Evolutionary conservation across 2,113 vertebrate genomes (phyloP).

Genomic region (Aegithalos caudatus): DNA sequence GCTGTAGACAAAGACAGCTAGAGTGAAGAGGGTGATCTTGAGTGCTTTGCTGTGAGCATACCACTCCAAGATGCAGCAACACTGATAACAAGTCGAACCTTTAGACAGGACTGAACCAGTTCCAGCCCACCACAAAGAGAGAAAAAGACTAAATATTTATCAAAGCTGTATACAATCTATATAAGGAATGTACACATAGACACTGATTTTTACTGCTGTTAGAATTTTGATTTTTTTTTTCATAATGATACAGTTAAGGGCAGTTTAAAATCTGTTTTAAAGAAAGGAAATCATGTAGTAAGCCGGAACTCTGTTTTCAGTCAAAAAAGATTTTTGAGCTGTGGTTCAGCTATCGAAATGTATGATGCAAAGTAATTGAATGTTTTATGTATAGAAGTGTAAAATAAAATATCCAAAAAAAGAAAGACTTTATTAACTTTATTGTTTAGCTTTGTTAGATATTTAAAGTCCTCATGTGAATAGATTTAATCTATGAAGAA

Average conservation of each 20-base stretch:
- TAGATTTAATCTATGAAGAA: background rate
- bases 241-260: background rate
- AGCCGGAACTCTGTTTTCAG: background rate
- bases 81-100: background rate
- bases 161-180: background rate
- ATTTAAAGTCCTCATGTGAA: background rate
- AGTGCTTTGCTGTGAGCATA: background rate
- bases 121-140: background rate
- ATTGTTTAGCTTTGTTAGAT: background rate
- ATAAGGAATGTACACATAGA: background rate
- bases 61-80: background rate
- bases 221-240: background rate
- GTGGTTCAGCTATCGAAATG: fast-evolving
- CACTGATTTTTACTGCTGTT: background rate
- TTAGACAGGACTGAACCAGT: background rate
- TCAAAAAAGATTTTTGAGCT: background rate
- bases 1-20: background rate
- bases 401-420: background rate
- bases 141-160: background rate
- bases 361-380: background rate
- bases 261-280: background rate
- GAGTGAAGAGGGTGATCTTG: background rate
- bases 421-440: background rate
- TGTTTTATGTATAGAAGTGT: background rate
- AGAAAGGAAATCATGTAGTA: background rate